Percentiles rank a stretch among this genome's conserved stretches.
These are phyloP conservation scores for Trissolcus japonicus DNA, from an alignment of 2,888 invertebrate genomes.

Conservation along the genomic window DNA sequence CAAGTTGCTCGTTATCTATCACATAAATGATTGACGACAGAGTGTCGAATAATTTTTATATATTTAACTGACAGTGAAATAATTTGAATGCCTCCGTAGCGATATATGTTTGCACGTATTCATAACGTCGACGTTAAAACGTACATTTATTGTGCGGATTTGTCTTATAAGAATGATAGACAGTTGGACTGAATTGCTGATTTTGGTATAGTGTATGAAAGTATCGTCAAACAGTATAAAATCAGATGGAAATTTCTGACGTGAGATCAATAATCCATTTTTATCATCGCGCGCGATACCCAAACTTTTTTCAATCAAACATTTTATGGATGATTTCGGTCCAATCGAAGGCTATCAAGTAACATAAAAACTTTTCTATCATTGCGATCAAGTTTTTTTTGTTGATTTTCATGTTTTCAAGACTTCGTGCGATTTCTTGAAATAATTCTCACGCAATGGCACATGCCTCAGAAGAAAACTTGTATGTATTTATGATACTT, in stretches of 20 bases:
- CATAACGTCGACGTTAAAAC: conserved; percentile 24
- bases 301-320: too few species aligned
- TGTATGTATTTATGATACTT: too few species aligned
- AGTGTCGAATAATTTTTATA: conserved; percentile 40
- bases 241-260: conserved; percentile 41
- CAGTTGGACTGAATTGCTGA: conserved; percentile 37
- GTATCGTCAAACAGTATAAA: conserved; percentile 40
- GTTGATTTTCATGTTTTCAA: too few species aligned
- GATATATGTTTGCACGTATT: conserved; percentile 27
- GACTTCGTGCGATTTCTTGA: too few species aligned
- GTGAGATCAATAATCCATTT: conserved; percentile 42
- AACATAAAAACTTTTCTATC: too few species aligned
- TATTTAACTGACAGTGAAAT: conserved; percentile 46
- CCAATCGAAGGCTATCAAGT: too few species aligned
- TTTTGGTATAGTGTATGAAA: conserved; percentile 32
- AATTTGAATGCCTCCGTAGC: conserved; percentile 36
- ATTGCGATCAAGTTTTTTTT: too few species aligned
- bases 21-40: conserved; percentile 27
- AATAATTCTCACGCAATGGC: too few species aligned
- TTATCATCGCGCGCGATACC: too few species aligned
- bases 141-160: conserved; percentile 38
- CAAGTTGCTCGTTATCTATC: conserved; percentile 5
- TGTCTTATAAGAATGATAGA: conserved; percentile 50
- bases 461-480: too few species aligned
- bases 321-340: too few species aligned